phyloP scores from a whole-genome alignment of 2,888 invertebrate species.

The Eledona agricola region DNA sequence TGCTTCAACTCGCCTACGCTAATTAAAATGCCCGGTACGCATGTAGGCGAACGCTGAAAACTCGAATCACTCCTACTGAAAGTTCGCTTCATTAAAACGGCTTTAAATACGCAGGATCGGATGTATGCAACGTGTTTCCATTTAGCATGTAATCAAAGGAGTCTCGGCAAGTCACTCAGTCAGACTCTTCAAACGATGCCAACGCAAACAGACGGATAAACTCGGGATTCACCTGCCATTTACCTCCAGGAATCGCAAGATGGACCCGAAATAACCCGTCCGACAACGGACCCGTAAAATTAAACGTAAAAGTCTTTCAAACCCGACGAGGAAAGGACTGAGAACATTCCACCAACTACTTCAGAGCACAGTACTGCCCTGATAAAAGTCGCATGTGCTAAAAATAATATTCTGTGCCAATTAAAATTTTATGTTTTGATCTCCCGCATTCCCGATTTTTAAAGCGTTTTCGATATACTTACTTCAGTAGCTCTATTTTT shows the following conservation, averaged over 20 bases:
- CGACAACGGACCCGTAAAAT: no score
- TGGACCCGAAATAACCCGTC: no score
- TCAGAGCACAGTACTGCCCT: no score
- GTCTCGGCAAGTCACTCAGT: conserved; percentile 30
- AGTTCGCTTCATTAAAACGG: conserved; percentile 38
- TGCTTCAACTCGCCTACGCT: conserved; percentile 42
- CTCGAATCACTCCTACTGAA: conserved; percentile 42
- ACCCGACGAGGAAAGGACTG: no score
- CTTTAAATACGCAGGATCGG: conserved; percentile 20
- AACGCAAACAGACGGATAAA: conserved; percentile 19
- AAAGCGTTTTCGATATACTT: no score
- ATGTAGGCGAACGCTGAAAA: conserved; percentile 46
- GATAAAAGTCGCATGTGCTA: no score
- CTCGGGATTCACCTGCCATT: conserved; percentile 21
- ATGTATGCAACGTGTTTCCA: conserved; percentile 42
- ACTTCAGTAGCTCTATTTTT: no score
- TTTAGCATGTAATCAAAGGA: conserved; percentile 44
- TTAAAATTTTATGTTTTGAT: no score
- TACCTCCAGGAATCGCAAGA: conserved; percentile 13
- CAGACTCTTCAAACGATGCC: conserved; percentile 15
- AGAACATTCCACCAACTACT: no score
- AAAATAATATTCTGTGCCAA: no score
- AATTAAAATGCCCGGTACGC: conserved; percentile 49
- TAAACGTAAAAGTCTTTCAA: no score
- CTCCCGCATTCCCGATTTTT: no score